Evolutionary conservation across 2,888 invertebrate species (phyloP), one percentile per base, ranked within the genome.

Genomic region (Doris montereyensis): DNA sequence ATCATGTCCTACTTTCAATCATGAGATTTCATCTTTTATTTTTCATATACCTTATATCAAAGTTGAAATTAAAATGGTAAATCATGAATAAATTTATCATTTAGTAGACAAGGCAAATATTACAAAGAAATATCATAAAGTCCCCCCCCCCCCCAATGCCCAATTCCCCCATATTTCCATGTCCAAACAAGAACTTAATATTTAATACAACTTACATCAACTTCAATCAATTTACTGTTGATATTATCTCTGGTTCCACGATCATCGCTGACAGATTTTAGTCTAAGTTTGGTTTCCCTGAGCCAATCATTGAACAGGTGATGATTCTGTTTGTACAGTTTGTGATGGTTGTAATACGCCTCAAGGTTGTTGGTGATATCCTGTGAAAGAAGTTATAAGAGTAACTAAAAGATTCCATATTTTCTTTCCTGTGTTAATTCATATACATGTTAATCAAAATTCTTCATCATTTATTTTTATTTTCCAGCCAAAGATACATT

Each of bases 281-380:
- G 93, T 88, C 96, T 96, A 84, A 97, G 97, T 57, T 96, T 94
- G 0, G 96, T 97, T 81, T 96, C 94, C 85, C 97, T 96, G 32
- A 98, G 94, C 97, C 97, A 97, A 87, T 97, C 96, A 88, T 96
- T 95, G 87, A 97, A 97, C 92, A 97, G 97, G 90, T 96, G 96
- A 86, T 96, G 96, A n/a, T 97, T 93, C 5, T 96, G 95, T 85
- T 96, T 96, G 90, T 97, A 97, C 91, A 97, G 97, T 91, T 97
- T 96, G 90, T 98, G 98, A 92, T 98, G 97, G 93, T 93, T 93
- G 90, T 97, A 97, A 89, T 97, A 96, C 77, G 96, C 92, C 91
- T 98, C 98, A 75, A 98, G 93, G 67, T 97, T 94, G 87, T 97
- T 94, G 58, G 88, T 85, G 28, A 86, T 85, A 76, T 90, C 90